Percentiles rank a stretch among this genome's conserved stretches.
These are phyloP conservation scores for Gallinago media DNA, from an alignment of 2,113 vertebrate species.

Conservation along the genomic window DNA sequence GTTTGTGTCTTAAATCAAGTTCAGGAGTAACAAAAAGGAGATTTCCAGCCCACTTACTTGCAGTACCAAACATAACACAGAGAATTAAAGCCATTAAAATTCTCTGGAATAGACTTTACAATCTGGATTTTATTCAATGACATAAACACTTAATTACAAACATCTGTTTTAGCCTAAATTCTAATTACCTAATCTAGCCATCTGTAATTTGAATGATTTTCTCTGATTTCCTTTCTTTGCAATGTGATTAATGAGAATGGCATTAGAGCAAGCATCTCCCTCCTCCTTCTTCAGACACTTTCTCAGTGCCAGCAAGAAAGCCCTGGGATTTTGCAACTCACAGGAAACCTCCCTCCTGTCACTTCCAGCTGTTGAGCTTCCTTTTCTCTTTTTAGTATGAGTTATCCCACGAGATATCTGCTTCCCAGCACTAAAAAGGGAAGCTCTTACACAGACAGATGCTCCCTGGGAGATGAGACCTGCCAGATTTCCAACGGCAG, in stretches of 20 bases:
- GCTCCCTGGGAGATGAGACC: neutral
- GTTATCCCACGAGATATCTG: neutral
- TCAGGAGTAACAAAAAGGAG: neutral
- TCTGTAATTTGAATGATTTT: constrained; percentile 82
- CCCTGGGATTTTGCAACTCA: neutral
- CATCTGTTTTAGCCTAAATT: constrained; percentile 82
- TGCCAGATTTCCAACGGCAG: neutral
- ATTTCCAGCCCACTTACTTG: neutral
- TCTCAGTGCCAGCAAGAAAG: neutral
- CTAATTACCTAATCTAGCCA: constrained; percentile 84
- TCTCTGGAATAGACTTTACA: constrained; percentile 70
- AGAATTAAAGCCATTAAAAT: constrained; percentile 60
- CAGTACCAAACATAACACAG: neutral
- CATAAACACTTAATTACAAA: constrained; percentile 85
- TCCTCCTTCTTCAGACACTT: neutral
- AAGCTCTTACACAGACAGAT: neutral
- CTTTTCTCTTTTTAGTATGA: neutral
- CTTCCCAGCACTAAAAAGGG: neutral
- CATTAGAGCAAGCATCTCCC: constrained; percentile 37
- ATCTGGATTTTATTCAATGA: constrained; percentile 79
- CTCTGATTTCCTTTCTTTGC: constrained; percentile 77
- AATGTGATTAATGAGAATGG: constrained; percentile 71
- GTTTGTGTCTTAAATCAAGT: neutral
- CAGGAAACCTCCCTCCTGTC: constrained; percentile 55
- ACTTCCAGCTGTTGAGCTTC: neutral